Evolutionary conservation across 2,797 vertebrate genomes (phyloP).

Genomic region (Vespertilio murinus): DNA sequence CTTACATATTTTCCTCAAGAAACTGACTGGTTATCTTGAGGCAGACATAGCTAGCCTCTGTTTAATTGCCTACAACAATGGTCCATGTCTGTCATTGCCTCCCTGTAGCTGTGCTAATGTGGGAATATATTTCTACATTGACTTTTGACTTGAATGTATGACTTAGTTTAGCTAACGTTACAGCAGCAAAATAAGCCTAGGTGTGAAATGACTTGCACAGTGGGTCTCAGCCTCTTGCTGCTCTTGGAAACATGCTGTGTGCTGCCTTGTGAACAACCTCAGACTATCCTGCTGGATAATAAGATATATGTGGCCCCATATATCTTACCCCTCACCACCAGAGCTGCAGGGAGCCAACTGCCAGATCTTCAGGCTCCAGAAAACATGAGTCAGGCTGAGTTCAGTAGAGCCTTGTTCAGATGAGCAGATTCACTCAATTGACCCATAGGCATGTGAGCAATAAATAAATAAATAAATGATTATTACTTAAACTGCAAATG

Average conservation of each 20-base stretch:
- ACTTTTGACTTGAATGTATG: not conserved
- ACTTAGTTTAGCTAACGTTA: not conserved
- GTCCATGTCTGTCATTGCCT: not conserved
- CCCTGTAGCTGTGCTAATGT: not conserved
- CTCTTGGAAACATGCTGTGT: not conserved
- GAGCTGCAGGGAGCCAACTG: not conserved
- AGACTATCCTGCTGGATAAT: not conserved
- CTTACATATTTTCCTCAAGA: not conserved
- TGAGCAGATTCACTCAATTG: not conserved
- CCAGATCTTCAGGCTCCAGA: not conserved
- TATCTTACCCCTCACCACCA: not conserved
- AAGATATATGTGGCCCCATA: not conserved
- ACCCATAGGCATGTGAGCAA: not conserved
- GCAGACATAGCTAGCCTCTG: not conserved
- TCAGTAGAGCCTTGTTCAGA: not conserved
- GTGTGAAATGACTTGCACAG: not conserved
- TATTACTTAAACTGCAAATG: not conserved
- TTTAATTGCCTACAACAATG: not conserved
- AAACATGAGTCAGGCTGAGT: not conserved
- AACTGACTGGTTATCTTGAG: not conserved
- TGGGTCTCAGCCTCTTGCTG: not conserved
- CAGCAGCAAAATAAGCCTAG: not conserved
- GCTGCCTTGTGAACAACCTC: not conserved
- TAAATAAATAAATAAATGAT: not conserved
- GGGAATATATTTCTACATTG: not conserved